Base-by-base conservation (phyloP, 2,797 vertebrate genomes). In the Brachyalestes nurse region DNA sequence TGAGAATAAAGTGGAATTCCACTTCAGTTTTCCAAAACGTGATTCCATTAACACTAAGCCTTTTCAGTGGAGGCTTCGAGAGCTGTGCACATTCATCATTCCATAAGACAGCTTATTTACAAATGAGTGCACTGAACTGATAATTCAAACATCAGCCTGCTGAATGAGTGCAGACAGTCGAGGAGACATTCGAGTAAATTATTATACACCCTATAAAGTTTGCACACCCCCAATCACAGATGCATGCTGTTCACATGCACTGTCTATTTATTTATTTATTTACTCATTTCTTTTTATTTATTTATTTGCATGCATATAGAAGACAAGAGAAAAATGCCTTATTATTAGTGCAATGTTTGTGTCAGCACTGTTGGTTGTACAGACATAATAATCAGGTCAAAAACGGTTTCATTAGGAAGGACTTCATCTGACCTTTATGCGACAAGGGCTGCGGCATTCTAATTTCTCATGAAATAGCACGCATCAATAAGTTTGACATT, bases 371-470 rank as follows among this genome's bases (percentile, higher is more conserved):
- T 85, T 75, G 53, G 42, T 49, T 42, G 49, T n/a, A 40, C 49
- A 64, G 87, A 88, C 58, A 81, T 78, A 73, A 82, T 86, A 86
- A 82, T 86, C 47, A 76, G 74, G 77, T 86, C 78, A 74, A 73
- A 84, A 86, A 80, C 83, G 64, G 77, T 84, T 86, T 88, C 75
- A 83, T 86, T 87, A 87, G 72, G 70, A 66, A 82, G 57, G 80
- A 81, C 76, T 81, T n/a, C 55, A 72, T 82, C 64, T 83, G 86
- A 87, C 70, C 77, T 87, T 87, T 83, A 80, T 45, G 60, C 53
- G 40, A 72, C 75, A 82, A 78, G 77, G 64, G 42, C 49, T 65
- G 49, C 55, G 69, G 81, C 71, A 82, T 82, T 86, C 62, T 85
- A 84, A 87, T 87, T 87, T 83, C 80, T 82, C 45, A 60, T 73